Percentiles rank a stretch among this genome's conserved stretches.
phyloP scores from a whole-genome alignment of 2,113 vertebrate genomes.

The Columba janthina region DNA sequence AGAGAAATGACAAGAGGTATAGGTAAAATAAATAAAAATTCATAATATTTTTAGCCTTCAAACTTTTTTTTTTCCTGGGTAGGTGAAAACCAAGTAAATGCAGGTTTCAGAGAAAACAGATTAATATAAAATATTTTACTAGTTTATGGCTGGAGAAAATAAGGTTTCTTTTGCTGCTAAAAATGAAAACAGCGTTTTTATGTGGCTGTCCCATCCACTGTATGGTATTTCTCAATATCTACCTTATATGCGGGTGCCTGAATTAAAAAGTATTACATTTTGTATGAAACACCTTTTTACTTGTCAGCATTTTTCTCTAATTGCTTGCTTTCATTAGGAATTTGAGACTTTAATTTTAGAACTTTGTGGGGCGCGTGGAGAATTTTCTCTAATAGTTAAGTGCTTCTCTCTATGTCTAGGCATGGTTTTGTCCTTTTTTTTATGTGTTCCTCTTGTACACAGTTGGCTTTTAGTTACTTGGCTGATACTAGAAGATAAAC shows the following conservation, averaged over 20 bases:
- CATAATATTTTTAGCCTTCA: not conserved
- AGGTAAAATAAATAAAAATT: not conserved
- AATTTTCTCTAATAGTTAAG: too few species aligned
- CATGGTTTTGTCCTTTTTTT: rapidly evolving
- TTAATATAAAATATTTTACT: not conserved
- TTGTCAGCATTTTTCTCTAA: not conserved
- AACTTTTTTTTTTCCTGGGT: not conserved
- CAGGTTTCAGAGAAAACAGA: not conserved
- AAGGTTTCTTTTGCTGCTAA: not conserved
- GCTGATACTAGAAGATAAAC: not conserved
- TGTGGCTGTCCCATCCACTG: not conserved
- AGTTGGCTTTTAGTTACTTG: not conserved
- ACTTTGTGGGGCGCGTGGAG: not conserved
- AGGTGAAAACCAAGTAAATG: not conserved
- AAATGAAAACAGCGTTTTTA: not conserved
- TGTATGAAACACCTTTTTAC: not conserved
- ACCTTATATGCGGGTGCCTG: not conserved
- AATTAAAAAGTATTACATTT: not conserved
- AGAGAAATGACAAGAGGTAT: not conserved
- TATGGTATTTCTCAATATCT: not conserved
- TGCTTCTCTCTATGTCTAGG: not conserved
- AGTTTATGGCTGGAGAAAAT: not conserved
- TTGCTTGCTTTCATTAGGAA: not conserved
- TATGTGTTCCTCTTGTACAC: not conserved
- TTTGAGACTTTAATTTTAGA: not conserved